Conservation (phyloP, 1,140 invertebrate species). For the Tenebrio molitor region DNA sequence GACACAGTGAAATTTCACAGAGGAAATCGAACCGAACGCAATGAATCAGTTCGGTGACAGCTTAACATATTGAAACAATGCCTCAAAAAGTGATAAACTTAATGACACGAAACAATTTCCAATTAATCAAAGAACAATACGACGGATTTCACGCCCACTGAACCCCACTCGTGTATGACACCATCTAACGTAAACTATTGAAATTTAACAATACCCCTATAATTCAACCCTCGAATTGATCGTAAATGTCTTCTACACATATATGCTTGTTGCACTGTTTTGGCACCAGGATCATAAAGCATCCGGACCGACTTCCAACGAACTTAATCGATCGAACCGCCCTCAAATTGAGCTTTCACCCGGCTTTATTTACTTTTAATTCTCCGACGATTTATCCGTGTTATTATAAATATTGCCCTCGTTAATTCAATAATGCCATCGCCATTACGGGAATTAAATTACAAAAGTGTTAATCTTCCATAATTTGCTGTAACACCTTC, state of each 20-base stretch:
- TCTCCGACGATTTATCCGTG: not conserved
- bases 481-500: too few species aligned
- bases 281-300: not conserved
- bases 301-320: not conserved
- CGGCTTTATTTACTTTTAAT: conserved; percentile 14
- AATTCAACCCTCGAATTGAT: conserved; percentile 30
- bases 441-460: conserved; percentile 11
- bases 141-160: conserved; percentile 21
- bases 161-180: conserved; percentile 22
- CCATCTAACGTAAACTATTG: conserved; percentile 36
- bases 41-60: conserved; percentile 38
- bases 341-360: not conserved
- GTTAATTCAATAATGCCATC: too few species aligned
- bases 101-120: conserved; percentile 35
- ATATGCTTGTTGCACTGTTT: conserved; percentile 31
- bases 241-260: conserved; percentile 21
- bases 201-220: conserved; percentile 27
- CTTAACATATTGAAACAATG: conserved; percentile 35
- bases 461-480: conserved; percentile 9
- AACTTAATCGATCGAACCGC: not conserved
- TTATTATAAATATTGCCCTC: not conserved
- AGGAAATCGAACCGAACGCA: conserved; percentile 29
- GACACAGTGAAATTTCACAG: conserved; percentile 17
- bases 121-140: conserved; percentile 40
- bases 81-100: conserved; percentile 39